These are phyloP conservation scores for Ectemnius continuus DNA, from an alignment of 2,888 invertebrate species.

Conservation along the genomic window DNA sequence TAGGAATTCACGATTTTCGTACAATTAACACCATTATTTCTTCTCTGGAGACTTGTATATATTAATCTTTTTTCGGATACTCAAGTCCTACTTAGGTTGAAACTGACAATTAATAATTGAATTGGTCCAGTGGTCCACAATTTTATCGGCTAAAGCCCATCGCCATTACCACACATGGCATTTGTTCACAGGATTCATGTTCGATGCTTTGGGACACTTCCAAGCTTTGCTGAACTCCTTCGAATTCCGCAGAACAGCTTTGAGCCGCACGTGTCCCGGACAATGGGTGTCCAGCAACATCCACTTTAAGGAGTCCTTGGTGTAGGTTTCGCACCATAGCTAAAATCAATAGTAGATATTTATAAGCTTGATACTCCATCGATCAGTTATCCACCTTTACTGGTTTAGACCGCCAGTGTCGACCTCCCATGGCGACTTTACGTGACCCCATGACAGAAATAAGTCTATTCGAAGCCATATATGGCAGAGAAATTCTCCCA, in stretches of 20 bases:
- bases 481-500: too few relatives aligned
- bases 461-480: background rate
- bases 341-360: slow-evolving; percentile 67
- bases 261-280: slow-evolving; percentile 85
- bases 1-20: too few relatives aligned
- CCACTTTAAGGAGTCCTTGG: slow-evolving; percentile 81
- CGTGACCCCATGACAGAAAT: background rate
- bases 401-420: too few relatives aligned
- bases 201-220: slow-evolving; percentile 79
- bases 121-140: too few relatives aligned
- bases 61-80: too few relatives aligned
- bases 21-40: too few relatives aligned
- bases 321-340: slow-evolving; percentile 92
- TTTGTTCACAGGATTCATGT: slow-evolving; percentile 80
- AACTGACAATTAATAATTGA: too few relatives aligned
- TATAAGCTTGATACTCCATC: too few relatives aligned
- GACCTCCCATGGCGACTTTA: too few relatives aligned
- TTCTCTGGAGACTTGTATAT: too few relatives aligned
- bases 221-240: slow-evolving; percentile 84
- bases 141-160: background rate
- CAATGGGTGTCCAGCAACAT: slow-evolving; percentile 87
- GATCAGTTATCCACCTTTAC: too few relatives aligned
- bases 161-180: slow-evolving; percentile 77
- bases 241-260: slow-evolving; percentile 86
- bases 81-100: too few relatives aligned